phyloP scores from a whole-genome alignment of 2,797 vertebrate genomes.

The Platyrinchus mystaceus region DNA sequence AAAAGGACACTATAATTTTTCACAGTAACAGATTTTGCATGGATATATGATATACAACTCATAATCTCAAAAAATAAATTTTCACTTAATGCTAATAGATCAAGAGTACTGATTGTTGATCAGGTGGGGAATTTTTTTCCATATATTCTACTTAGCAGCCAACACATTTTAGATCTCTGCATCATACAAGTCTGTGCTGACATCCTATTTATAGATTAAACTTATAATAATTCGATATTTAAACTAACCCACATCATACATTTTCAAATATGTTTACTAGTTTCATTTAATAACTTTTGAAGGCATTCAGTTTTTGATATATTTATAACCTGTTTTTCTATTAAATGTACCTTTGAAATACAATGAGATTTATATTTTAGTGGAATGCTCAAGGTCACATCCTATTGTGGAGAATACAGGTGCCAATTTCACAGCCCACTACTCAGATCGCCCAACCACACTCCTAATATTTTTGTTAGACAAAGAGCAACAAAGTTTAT shows the following conservation, averaged over 20 bases:
- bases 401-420: background rate
- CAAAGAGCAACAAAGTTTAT: background rate
- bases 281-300: background rate
- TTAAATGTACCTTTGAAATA: background rate
- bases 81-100: background rate
- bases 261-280: background rate
- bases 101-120: background rate
- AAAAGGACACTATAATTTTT: background rate
- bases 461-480: slow-evolving; percentile 27
- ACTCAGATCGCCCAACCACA: background rate
- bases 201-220: background rate
- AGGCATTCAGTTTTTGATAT: background rate
- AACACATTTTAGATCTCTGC: background rate
- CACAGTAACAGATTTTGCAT: background rate
- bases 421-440: slow-evolving; percentile 20
- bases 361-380: background rate
- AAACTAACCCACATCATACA: accelerated
- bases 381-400: background rate
- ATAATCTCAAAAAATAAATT: background rate
- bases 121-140: accelerated
- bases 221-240: background rate
- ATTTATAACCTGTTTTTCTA: background rate
- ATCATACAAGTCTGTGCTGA: background rate
- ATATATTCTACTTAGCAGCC: background rate
- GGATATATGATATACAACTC: accelerated